phyloP scores from a whole-genome alignment of 2,888 invertebrate genomes.

The Blomia tropicalis region DNA sequence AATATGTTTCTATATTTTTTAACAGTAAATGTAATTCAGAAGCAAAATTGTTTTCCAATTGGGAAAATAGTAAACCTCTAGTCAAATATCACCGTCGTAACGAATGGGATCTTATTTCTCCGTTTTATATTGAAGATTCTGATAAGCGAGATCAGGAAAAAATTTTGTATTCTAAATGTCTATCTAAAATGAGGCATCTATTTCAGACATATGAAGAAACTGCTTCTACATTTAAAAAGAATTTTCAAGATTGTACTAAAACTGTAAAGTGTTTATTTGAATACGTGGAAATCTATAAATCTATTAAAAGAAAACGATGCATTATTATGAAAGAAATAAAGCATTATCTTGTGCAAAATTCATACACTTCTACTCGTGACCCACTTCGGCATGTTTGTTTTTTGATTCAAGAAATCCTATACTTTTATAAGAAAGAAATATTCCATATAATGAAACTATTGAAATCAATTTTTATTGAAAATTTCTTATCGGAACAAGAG shows the following conservation, averaged over 20 bases:
- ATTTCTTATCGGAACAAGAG: background rate
- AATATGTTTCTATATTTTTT: background rate
- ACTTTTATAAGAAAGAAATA: conserved; percentile 1
- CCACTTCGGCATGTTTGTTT: conserved; percentile 12
- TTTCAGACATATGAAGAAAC: background rate
- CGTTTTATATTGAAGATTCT: background rate
- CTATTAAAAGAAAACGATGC: background rate
- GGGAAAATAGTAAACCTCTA: background rate
- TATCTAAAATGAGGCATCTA: background rate
- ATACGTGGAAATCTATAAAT: background rate
- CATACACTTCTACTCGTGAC: conserved; percentile 1
- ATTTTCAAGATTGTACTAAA: background rate
- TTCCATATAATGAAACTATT: background rate
- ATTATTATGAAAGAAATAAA: background rate
- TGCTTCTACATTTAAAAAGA: background rate
- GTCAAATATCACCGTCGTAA: background rate
- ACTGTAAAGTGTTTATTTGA: background rate
- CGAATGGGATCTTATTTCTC: background rate
- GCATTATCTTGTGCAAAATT: background rate
- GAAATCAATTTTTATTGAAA: background rate
- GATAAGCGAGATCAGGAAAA: background rate
- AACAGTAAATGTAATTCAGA: background rate
- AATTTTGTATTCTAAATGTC: background rate
- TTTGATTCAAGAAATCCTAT: conserved; percentile 8
- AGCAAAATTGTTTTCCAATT: background rate